Conservation (phyloP, 2,797 vertebrate genomes). For the Ficedula albicollis region DNA sequence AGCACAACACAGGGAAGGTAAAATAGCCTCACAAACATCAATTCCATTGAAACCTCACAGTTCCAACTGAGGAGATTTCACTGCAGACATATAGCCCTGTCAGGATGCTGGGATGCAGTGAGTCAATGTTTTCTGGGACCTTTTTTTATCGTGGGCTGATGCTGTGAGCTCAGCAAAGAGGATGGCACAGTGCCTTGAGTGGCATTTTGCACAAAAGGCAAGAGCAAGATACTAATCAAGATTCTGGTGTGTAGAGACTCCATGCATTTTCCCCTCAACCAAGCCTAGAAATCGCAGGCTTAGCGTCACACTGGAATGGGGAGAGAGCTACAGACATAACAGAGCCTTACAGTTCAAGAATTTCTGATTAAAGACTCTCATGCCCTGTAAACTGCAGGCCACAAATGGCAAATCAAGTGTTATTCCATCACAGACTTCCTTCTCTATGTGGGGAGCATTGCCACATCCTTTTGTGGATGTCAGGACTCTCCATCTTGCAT, state of each 20-base stretch:
- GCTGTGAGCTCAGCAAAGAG: conserved; percentile 35
- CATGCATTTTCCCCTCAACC: background rate
- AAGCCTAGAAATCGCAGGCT: background rate
- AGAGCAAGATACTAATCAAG: background rate
- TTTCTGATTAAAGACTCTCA: background rate
- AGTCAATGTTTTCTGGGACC: background rate
- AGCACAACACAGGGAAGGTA: background rate
- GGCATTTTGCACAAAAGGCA: background rate
- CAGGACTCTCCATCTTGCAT: background rate
- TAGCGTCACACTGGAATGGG: background rate
- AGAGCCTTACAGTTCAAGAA: background rate
- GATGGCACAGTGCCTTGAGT: background rate
- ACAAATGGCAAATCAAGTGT: accelerated
- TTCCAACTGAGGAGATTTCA: background rate
- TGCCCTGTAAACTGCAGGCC: background rate
- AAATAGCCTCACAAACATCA: background rate
- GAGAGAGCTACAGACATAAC: background rate
- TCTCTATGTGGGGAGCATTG: background rate
- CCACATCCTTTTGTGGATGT: accelerated
- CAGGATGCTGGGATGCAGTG: background rate
- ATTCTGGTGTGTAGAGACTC: background rate
- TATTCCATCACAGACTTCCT: background rate
- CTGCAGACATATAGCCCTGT: background rate
- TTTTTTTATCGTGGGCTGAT: background rate
- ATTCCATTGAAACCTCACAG: background rate